A percentile compares a stretch with the other conserved stretches of the same genome.
phyloP scores from a whole-genome alignment of 1,140 invertebrate species.

The Drosophila arizonae region DNA sequence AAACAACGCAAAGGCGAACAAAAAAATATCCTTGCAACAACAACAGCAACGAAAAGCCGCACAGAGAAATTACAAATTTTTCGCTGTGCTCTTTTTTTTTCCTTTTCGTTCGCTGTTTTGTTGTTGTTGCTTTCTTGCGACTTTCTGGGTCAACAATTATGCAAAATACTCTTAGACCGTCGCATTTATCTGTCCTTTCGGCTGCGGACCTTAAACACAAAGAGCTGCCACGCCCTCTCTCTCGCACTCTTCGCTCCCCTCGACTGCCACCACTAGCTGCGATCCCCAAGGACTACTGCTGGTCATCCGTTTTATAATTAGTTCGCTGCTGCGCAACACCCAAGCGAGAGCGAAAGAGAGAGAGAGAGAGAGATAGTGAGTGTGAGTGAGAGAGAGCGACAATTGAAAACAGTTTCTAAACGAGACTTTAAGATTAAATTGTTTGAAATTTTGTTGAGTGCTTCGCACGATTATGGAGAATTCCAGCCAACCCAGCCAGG shows the following conservation, averaged over 20 bases:
- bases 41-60: conserved; percentile 38
- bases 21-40: conserved; percentile 38
- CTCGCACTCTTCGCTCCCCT: neutral
- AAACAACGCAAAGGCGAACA: neutral
- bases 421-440: conserved; percentile 79
- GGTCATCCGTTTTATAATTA: conserved; percentile 78
- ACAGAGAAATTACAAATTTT: conserved; percentile 61
- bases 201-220: conserved; percentile 59
- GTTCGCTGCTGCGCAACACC: conserved; percentile 46
- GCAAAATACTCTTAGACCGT: conserved; percentile 79
- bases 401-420: conserved; percentile 60
- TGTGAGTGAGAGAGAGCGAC: conserved; percentile 5
- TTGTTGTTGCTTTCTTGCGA: conserved; percentile 56
- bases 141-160: conserved; percentile 81
- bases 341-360: neutral
- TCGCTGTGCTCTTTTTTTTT: conserved; percentile 23
- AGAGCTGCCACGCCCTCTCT: conserved; percentile 10
- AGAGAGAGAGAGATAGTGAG: neutral
- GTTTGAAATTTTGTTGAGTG: conserved; percentile 69
- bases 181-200: conserved; percentile 74
- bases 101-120: conserved; percentile 29
- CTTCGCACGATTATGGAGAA: conserved; percentile 54
- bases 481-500: conserved; percentile 16
- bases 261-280: neutral
- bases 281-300: conserved; percentile 18